A percentile compares a stretch with the other conserved stretches of the same genome.
Evolutionary conservation across 2,797 vertebrate species (phyloP).

Genomic region (Apodemus agrarius): DNA sequence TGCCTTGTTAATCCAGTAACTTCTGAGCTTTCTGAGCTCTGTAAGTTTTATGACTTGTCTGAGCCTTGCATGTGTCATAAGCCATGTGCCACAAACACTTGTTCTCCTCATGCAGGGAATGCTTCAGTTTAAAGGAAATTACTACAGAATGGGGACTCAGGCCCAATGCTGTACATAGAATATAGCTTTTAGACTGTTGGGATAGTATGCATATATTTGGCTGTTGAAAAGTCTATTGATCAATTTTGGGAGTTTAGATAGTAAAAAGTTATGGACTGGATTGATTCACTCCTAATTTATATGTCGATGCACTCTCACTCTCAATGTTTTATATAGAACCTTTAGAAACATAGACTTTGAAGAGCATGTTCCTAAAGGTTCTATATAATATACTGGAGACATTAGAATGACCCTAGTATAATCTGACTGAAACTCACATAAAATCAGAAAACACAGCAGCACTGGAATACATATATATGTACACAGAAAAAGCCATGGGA

Average conservation of each 20-base stretch:
- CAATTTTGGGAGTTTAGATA: background rate
- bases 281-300: background rate
- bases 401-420: background rate
- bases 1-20: background rate
- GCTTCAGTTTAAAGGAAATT: background rate
- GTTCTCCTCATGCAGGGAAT: background rate
- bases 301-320: background rate
- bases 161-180: background rate
- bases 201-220: background rate
- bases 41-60: background rate
- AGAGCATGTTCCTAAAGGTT: background rate
- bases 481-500: background rate
- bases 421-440: background rate
- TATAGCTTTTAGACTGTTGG: background rate
- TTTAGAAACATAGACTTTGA: background rate
- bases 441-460: background rate
- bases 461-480: rapidly evolving
- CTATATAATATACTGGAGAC: background rate
- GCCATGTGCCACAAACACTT: background rate
- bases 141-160: background rate
- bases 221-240: background rate
- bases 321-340: background rate
- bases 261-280: background rate
- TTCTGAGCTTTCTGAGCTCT: background rate
- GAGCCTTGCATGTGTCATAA: background rate